Base-by-base conservation (phyloP, 1,140 invertebrate genomes). In the Rhagoletis zephyria region DNA sequence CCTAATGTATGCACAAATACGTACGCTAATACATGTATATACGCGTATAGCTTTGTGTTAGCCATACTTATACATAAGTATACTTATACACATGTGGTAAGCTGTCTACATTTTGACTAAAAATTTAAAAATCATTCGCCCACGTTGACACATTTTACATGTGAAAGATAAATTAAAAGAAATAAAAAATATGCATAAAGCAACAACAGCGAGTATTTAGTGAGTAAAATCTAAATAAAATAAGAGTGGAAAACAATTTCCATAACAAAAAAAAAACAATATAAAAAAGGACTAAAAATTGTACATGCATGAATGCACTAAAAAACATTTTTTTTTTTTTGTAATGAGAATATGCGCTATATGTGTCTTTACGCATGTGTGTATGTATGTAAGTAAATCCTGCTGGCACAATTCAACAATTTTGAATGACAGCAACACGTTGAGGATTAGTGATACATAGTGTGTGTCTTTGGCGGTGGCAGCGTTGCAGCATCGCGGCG, bases 71-170 rank as follows among this genome's bases (percentile, higher is more conserved):
- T 56, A 9, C 51, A 56, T 56, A 56, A 56, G 51, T 56, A 56
- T 56, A 10, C 51, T 7, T 63, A 63, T 16, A 14, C 4, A 63
- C 61, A 14, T n/a, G 4, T n/a, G 12, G 61, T 4, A 63, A 63
- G n/a, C 61, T 63, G 12, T 4, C 61, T 63, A 14, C 64, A 40
- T 67, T 67, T 40, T 40, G n/a, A 30, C n/a, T 45, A 70, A 12
- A 30, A 70, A 70, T 70, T 70, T 10, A 85, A 56, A 85, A 56
- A 56, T 30, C 81, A 59, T 61, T 85, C 81, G 81, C 81, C 81
- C 51, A 85, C 81, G 81, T 85, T 51, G 51, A 85, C 81, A 85
- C 40, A 85, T 85, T 85, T 85, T 85, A 19, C 59, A 56, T 59
- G 81, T 59, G 48, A 85, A 56, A 59, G 51, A 19, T 60, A 61